These are phyloP conservation scores for Lasiurus borealis DNA, from an alignment of 2,113 vertebrate genomes.

Conservation along the genomic window DNA sequence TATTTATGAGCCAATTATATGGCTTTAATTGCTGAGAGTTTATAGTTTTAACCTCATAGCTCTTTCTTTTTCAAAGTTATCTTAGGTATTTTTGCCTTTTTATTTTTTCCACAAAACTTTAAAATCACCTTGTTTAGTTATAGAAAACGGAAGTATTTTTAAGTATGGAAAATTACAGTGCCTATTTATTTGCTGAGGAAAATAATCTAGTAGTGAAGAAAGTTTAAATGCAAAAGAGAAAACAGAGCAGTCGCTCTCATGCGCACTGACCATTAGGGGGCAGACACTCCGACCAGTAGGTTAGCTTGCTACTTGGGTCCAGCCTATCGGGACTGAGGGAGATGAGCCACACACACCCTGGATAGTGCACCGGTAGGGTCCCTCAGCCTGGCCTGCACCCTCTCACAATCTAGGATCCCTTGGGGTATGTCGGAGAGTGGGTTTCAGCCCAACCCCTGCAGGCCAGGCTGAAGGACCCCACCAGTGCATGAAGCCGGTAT, in stretches of 20 bases:
- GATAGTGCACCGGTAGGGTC: too few relatives aligned
- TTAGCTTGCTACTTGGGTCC: too few relatives aligned
- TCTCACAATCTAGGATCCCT: too few relatives aligned
- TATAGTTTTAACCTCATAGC: neutral
- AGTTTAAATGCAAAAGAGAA: neutral
- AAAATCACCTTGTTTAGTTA: neutral
- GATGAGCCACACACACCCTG: too few relatives aligned
- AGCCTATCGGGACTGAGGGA: too few relatives aligned
- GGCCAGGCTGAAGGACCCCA: too few relatives aligned
- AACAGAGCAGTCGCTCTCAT: neutral
- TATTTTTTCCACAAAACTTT: slow-evolving; percentile 10
- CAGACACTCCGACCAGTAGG: too few relatives aligned
- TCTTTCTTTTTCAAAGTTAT: neutral
- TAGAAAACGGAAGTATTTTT: neutral
- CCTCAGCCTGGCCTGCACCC: too few relatives aligned
- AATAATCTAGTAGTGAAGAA: neutral
- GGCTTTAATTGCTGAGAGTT: neutral
- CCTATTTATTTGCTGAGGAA: neutral
- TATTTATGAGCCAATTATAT: neutral
- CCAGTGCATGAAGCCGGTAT: neutral
- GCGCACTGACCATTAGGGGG: too few relatives aligned
- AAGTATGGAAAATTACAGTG: neutral
- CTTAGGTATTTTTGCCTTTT: neutral
- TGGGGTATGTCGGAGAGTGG: too few relatives aligned
- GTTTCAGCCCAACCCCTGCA: too few relatives aligned